Conservation (phyloP, 2,888 invertebrate genomes). For the Cantharis lateralis region DNA sequence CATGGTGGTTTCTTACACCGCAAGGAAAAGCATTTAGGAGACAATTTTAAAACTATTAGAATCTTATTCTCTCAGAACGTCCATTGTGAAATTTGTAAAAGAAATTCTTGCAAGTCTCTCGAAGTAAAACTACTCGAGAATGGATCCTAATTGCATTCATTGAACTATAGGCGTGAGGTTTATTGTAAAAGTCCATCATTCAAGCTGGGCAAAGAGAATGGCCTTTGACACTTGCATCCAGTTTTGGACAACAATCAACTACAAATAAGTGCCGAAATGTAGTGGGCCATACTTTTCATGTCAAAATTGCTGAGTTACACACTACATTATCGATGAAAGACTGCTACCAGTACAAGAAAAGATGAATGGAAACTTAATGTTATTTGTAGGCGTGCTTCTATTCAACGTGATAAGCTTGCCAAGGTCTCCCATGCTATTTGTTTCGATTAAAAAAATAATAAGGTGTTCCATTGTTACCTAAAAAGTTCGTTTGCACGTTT, state of each 20-base stretch:
- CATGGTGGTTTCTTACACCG: slow-evolving; percentile 5
- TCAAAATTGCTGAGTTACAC: slow-evolving; percentile 31
- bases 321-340: slow-evolving; percentile 27
- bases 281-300: slow-evolving; percentile 31
- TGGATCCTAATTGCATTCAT: slow-evolving; percentile 55
- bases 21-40: background rate
- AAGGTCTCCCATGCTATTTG: background rate
- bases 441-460: background rate
- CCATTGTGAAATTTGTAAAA: slow-evolving; percentile 10
- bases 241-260: slow-evolving; percentile 46
- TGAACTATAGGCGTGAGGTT: slow-evolving; percentile 54
- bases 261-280: slow-evolving; percentile 46
- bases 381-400: background rate
- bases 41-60: slow-evolving; percentile 7
- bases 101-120: background rate
- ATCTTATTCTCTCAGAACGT: background rate
- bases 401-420: background rate
- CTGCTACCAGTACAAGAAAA: background rate
- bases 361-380: slow-evolving; percentile 1
- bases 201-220: slow-evolving; percentile 43
- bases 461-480: background rate
- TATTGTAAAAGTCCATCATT: slow-evolving; percentile 35
- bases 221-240: slow-evolving; percentile 49
- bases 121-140: slow-evolving; percentile 42
- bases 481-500: background rate